phyloP scores from a whole-genome alignment of 1,140 invertebrate species.

The Papilio polytes region DNA sequence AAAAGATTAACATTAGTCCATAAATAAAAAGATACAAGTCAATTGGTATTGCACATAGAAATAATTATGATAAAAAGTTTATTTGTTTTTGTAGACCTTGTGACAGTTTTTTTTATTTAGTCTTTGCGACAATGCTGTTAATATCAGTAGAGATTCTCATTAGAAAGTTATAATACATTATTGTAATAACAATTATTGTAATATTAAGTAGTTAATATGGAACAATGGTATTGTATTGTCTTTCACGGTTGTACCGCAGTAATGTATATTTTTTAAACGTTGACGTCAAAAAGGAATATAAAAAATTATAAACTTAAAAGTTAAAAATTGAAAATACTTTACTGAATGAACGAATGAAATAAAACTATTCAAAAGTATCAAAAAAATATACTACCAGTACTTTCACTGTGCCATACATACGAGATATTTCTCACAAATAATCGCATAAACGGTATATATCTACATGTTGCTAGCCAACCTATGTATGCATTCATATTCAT shows the following conservation, averaged over 20 bases:
- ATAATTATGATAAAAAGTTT: too few species aligned
- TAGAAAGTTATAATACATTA: conserved; percentile 1
- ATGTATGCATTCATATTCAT: neutral
- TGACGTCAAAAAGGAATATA: neutral
- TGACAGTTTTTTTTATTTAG: neutral
- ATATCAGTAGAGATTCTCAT: neutral
- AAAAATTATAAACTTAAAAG: too few species aligned
- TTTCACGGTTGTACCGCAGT: neutral
- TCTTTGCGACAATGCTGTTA: neutral
- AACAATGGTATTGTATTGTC: conserved; percentile 8
- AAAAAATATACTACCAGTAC: conserved; percentile 6
- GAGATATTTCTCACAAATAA: conserved; percentile 50
- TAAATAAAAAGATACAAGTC: too few species aligned
- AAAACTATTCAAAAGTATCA: too few species aligned
- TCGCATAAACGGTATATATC: conserved; percentile 54
- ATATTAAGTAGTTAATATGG: neutral
- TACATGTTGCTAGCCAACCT: conserved; percentile 43
- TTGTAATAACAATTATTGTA: conserved; percentile 11
- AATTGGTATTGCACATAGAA: too few species aligned
- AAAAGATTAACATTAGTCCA: too few species aligned
- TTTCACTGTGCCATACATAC: conserved; percentile 43
- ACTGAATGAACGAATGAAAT: too few species aligned
- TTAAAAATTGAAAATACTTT: neutral
- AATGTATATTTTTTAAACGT: neutral
- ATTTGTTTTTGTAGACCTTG: too few species aligned